These are phyloP conservation scores for Erynnis tages DNA, from an alignment of 2,888 invertebrate species.

Conservation along the genomic window DNA sequence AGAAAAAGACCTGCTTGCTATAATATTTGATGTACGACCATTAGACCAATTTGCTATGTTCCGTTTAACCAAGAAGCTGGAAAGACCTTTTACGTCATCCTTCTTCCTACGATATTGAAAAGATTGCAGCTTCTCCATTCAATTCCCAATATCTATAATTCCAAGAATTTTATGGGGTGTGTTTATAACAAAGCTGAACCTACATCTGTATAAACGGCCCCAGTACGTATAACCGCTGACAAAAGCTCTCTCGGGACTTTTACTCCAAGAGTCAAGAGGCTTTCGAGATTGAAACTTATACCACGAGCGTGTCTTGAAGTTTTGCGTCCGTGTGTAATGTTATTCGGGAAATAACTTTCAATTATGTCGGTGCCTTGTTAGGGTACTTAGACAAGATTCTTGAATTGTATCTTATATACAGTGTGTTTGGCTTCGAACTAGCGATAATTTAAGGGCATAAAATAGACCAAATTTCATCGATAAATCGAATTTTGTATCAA, in stretches of 20 bases:
- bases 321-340: slow-evolving; percentile 4
- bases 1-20: no score
- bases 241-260: slow-evolving; percentile 24
- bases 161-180: not conserved
- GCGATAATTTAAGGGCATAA: no score
- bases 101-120: no score
- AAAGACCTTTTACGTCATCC: no score
- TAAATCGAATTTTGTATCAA: no score
- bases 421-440: not conserved
- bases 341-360: slow-evolving; percentile 12
- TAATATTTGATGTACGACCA: no score
- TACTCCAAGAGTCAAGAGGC: slow-evolving; percentile 15
- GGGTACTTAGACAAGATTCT: slow-evolving; percentile 2
- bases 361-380: slow-evolving; percentile 7
- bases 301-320: slow-evolving; percentile 7
- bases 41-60: no score
- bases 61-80: no score
- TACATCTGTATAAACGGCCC: slow-evolving; percentile 6
- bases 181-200: not conserved
- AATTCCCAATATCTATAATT: no score
- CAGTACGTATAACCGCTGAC: slow-evolving; percentile 21
- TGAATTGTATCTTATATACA: no score
- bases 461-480: no score
- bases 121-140: no score
- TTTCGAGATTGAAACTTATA: slow-evolving; percentile 25